phyloP scores from a whole-genome alignment of 2,888 invertebrate genomes.

The Podotricha telesiphe region DNA sequence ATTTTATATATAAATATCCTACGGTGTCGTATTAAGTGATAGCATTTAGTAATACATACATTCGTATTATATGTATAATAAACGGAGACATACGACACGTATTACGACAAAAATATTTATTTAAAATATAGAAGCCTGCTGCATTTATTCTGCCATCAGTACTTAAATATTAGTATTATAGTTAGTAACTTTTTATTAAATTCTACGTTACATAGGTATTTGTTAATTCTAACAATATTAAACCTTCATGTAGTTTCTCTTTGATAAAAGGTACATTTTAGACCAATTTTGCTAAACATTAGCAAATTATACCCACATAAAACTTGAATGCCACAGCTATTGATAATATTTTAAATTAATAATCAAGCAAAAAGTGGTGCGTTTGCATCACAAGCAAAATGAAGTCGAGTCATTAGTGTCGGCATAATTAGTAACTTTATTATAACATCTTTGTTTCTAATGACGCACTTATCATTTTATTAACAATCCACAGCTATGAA shows the following conservation, averaged over 20 bases:
- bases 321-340: neutral
- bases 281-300: neutral
- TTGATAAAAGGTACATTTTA: neutral
- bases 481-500: neutral
- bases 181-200: too few species aligned
- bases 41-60: neutral
- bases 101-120: neutral
- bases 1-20: neutral
- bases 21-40: neutral
- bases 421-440: neutral
- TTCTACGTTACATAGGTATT: too few species aligned
- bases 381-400: neutral
- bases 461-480: conserved; percentile 7
- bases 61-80: too few species aligned
- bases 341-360: neutral
- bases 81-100: neutral
- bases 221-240: neutral
- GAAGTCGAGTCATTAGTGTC: neutral
- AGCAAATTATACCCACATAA: neutral
- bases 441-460: conserved; percentile 2
- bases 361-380: neutral
- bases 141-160: too few species aligned
- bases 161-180: too few species aligned
- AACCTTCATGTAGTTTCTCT: neutral
- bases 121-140: neutral